Evolutionary conservation across 2,113 vertebrate species (phyloP), one percentile per base, ranked within the genome.

Genomic region (Caracal caracal): DNA sequence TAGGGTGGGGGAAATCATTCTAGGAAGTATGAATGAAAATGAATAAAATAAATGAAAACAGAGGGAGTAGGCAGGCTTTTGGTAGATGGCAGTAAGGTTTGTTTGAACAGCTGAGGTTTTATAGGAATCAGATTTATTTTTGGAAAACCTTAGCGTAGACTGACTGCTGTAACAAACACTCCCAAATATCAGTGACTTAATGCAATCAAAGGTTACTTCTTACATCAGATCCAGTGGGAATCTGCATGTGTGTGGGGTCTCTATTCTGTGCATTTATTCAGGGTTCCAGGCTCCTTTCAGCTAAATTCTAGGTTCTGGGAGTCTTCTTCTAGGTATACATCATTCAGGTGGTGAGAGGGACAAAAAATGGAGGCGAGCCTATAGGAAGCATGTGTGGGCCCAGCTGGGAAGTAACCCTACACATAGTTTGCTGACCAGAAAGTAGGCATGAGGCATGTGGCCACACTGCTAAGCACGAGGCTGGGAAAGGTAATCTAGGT

Each of bases 61-160:
- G 26, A 66, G 40, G 30, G 16, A 53, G 3, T 56, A 76, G 61
- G 10, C 49, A 53, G 30, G 43, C 40, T 83, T 6, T 90, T 68
- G 40, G 8, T 49, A 83, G 53, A 61, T 40, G 66, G 49, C 47
- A 40, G 1, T 43, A 91, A 92, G 47, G 5, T 84, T 78, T 91
- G 49, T 37, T 84, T 49, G 19, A 90, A 83, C 6, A 97, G 63
- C 35, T 82, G 49, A 76, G 26, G 17, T 84, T 97, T 94, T 79
- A 16, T 56, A 68, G 40, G 61, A 63, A 37, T n/a, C 47, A 81
- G 26, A 71, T 84, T 94, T 96, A 76, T 93, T 90, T 90, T 75
- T 66, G 51, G 70, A 71, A 92, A 90, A 79, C 6, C 12, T 75
- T 75, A 80, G 17, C 61, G 7, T 30, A 70, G 80, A 24, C 33